These are phyloP conservation scores for Leptonema lineaticorne DNA, from an alignment of 1,140 invertebrate genomes.

Conservation along the genomic window DNA sequence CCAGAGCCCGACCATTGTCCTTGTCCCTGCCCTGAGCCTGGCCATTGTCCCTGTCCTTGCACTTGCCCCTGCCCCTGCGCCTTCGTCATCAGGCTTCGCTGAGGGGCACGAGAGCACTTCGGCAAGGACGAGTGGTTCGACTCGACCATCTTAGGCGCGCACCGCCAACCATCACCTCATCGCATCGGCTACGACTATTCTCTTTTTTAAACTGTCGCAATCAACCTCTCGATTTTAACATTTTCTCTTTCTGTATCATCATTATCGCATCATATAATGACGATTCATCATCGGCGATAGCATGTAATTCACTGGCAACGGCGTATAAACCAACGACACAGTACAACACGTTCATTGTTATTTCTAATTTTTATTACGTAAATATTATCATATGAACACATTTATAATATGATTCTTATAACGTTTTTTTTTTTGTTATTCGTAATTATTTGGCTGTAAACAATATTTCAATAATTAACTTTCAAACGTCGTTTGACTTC, in stretches of 20 bases:
- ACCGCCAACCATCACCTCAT: constrained; percentile 53
- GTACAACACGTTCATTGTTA: no score
- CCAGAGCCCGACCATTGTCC: constrained; percentile 33
- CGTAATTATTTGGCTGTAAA: neutral
- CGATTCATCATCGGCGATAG: neutral
- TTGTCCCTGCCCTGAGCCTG: constrained; percentile 38
- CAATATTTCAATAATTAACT: no score
- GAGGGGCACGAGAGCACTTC: constrained; percentile 51
- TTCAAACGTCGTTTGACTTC: no score
- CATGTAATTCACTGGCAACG: constrained; percentile 24
- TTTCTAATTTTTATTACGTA: no score
- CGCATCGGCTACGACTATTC: constrained; percentile 24
- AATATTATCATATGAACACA: constrained; percentile 17
- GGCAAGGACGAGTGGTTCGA: constrained; percentile 54
- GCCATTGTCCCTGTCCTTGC: neutral
- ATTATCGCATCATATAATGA: neutral
- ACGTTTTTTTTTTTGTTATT: neutral
- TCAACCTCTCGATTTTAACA: constrained; percentile 1
- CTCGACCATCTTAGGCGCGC: constrained; percentile 57
- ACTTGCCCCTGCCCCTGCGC: constrained; percentile 29
- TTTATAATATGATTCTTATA: neutral
- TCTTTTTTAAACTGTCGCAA: constrained; percentile 27
- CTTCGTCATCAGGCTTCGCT: constrained; percentile 43
- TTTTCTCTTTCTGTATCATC: no score
- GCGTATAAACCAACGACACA: constrained; percentile 53